phyloP scores from a whole-genome alignment of 2,113 vertebrate genomes.

The Hassar affinis region DNA sequence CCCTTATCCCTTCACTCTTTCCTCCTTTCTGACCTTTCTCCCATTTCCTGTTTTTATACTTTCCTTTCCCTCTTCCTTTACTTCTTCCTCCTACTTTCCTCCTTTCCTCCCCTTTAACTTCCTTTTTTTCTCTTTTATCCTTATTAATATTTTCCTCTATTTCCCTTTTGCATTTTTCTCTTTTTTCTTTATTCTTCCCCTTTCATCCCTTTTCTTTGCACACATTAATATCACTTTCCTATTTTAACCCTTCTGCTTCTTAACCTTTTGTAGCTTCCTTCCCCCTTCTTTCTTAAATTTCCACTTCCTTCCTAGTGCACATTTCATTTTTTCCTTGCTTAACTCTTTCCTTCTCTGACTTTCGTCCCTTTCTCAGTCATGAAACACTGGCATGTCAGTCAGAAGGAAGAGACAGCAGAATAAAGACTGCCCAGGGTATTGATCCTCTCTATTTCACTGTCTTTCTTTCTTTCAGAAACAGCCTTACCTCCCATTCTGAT shows the following conservation, averaged over 20 bases:
- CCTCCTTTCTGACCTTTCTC: neutral
- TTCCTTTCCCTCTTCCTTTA: neutral
- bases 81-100: neutral
- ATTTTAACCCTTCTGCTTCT: neutral
- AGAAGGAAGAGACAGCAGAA: neutral
- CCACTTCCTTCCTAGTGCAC: neutral
- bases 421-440: neutral
- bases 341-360: neutral
- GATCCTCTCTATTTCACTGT: neutral
- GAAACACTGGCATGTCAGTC: neutral
- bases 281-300: neutral
- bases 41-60: neutral
- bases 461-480: constrained; percentile 18
- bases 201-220: neutral
- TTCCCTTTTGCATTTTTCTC: neutral
- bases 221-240: neutral
- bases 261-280: neutral
- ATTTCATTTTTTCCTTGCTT: neutral
- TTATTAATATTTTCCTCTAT: neutral
- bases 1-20: no score
- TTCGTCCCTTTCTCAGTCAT: neutral
- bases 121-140: neutral
- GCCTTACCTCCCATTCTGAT: neutral
- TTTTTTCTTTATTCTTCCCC: neutral
- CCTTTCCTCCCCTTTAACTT: neutral